Evolutionary conservation across 1,140 invertebrate genomes (phyloP), one percentile per base, ranked within the genome.

Genomic region (Augochlora pura): DNA sequence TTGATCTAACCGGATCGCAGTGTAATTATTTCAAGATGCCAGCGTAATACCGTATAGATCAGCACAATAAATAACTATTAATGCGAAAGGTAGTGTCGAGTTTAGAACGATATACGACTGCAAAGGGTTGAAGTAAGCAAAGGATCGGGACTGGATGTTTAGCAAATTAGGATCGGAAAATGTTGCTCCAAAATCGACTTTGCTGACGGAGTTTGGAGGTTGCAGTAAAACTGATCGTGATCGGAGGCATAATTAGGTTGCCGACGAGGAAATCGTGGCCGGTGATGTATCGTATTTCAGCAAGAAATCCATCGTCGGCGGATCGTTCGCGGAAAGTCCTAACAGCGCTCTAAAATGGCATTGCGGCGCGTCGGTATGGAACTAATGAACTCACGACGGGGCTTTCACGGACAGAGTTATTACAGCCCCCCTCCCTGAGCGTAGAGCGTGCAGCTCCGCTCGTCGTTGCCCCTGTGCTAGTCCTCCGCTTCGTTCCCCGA

Each of bases 391-490:
- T 90, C 90, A 86, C 89, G 86, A 88, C 82, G 80, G 71, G 80
- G 81, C 88, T 91, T 90, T 91, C 89, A 90, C 86, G 88, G 89
- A 89, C 90, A 87, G 89, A 91, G 80, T 91, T 91, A 91, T 91
- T 91, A 91, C 88, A 77, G 76, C 60, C 76, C 69, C 62, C 60
- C 49, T 60, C 54, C 38, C 57, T 38, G 46, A 57, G 18, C 69
- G 42, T 46, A 14, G 42, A 46, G 42, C 42, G 54, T 63, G 49
- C 18, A 54, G 52, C 64, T 76, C 69, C 59, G 69, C 60, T 73
- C 75, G 62, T 74, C 80, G 57, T 80, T 88, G 82, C 80, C 81
- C 54, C 79, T 60, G 63, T 85, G 23, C 14, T 59, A 46, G 69
- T 73, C 57, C 49, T 74, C 66, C 65, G 60, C 10, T 64, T 14